Evolutionary conservation across 1,140 invertebrate species (phyloP).

Genomic region (Orchestia grillus): DNA sequence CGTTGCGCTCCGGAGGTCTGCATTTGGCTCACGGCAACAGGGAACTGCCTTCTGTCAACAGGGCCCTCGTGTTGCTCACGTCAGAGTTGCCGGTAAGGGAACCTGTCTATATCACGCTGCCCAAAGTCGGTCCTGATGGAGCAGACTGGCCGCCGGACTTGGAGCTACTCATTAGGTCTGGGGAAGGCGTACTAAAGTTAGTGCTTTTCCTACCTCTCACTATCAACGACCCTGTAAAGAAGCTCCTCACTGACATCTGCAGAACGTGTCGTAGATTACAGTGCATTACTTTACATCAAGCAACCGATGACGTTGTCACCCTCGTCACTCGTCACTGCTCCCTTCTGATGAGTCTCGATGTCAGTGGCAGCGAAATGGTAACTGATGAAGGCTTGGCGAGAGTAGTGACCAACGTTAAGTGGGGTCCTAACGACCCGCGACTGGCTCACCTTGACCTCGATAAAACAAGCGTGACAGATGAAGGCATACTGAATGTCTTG

Average conservation of each 20-base stretch:
- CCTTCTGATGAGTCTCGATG: slow-evolving; percentile 60
- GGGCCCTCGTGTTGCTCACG: slow-evolving; percentile 63
- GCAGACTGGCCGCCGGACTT: slow-evolving; percentile 63
- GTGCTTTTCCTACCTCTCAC: slow-evolving; percentile 63
- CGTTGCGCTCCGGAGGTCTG: slow-evolving; percentile 64
- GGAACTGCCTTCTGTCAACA: slow-evolving; percentile 64
- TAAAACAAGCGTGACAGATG: slow-evolving; percentile 65
- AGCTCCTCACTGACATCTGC: slow-evolving; percentile 64
- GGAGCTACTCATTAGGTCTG: slow-evolving; percentile 62
- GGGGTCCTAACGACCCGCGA: slow-evolving; percentile 59
- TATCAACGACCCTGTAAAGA: slow-evolving; percentile 60
- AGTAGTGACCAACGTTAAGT: slow-evolving; percentile 62
- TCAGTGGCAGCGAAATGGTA: slow-evolving; percentile 63
- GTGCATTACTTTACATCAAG: slow-evolving; percentile 59
- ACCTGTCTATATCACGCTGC: slow-evolving; percentile 64
- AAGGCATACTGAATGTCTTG: slow-evolving; percentile 61
- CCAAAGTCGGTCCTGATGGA: slow-evolving; percentile 56
- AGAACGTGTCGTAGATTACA: slow-evolving; percentile 62
- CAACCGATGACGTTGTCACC: slow-evolving; percentile 63
- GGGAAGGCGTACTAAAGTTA: slow-evolving; percentile 61
- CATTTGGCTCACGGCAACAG: slow-evolving; percentile 64
- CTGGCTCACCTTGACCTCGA: slow-evolving; percentile 63
- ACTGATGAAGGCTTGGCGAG: slow-evolving; percentile 65
- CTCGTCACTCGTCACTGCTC: slow-evolving; percentile 64
- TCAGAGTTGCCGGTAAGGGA: slow-evolving; percentile 63